Conservation (phyloP, 2,888 invertebrate genomes). For the Hyalella azteca region DNA sequence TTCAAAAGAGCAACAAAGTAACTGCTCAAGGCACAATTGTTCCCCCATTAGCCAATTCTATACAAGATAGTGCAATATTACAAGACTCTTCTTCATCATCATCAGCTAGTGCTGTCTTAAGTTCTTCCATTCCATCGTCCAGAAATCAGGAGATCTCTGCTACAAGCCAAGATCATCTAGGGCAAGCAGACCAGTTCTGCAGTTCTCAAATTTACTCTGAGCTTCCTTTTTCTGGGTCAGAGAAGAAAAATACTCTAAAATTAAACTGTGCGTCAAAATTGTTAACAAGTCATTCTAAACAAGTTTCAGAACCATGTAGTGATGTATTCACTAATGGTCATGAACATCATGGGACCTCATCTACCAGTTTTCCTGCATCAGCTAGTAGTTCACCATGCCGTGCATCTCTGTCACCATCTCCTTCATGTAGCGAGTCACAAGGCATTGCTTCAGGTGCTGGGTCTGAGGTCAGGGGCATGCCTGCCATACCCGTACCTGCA, state of each 20-base stretch:
- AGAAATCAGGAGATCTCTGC: background rate
- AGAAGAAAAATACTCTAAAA: background rate
- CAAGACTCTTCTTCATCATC: slow-evolving; percentile 3
- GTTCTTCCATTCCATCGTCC: background rate
- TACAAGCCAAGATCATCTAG: background rate
- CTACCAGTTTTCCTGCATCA: background rate
- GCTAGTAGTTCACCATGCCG: background rate
- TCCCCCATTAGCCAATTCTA: slow-evolving; percentile 29
- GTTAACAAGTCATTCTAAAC: background rate
- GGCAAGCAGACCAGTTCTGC: background rate
- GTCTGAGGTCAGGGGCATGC: slow-evolving; percentile 30
- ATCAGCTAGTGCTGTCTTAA: background rate
- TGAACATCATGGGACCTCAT: slow-evolving; percentile 1
- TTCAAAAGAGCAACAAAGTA: slow-evolving; percentile 19
- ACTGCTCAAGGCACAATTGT: slow-evolving; percentile 34
- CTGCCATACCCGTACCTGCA: background rate
- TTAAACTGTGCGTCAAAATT: background rate
- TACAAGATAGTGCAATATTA: background rate
- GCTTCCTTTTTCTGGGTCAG: background rate
- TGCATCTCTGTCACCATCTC: slow-evolving; percentile 1
- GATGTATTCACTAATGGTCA: slow-evolving; percentile 2
- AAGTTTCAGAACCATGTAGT: background rate
- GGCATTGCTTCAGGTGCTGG: slow-evolving; percentile 9
- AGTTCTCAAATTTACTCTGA: background rate
- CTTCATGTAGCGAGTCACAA: background rate